Evolutionary conservation across 2,888 invertebrate species (phyloP).

Genomic region (Steinernema carpocapsae): DNA sequence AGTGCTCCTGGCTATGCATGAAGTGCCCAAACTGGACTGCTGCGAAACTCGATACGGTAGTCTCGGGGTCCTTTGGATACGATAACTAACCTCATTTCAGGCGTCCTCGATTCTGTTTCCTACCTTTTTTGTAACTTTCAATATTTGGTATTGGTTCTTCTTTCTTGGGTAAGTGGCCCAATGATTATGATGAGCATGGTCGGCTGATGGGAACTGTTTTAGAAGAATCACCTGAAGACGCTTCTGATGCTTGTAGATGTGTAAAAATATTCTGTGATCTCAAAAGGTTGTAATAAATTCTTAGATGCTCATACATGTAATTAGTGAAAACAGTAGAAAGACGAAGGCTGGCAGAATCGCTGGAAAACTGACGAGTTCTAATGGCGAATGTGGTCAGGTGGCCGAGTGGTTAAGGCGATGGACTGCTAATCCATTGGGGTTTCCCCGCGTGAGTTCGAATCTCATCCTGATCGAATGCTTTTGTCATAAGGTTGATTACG

Average conservation of each 20-base stretch:
- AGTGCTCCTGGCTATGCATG: conserved; percentile 66
- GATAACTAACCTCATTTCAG: conserved; percentile 43
- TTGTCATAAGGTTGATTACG: no score
- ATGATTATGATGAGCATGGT: neutral
- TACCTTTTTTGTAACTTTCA: conserved; percentile 63
- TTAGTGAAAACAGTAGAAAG: no score
- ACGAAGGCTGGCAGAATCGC: no score
- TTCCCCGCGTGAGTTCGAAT: conserved; percentile 68
- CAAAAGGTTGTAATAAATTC: no score
- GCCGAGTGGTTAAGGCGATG: conserved; percentile 58
- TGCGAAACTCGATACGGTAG: conserved; percentile 63
- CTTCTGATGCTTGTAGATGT: neutral
- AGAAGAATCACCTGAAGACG: conserved; percentile 32
- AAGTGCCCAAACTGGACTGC: conserved; percentile 67
- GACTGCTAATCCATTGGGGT: conserved; percentile 57
- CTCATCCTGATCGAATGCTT: conserved; percentile 52
- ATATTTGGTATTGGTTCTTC: conserved; percentile 69
- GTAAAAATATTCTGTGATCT: no score
- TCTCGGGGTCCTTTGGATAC: neutral
- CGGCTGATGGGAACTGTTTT: conserved; percentile 8
- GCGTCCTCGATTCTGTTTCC: conserved; percentile 66
- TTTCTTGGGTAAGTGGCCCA: conserved; percentile 65
- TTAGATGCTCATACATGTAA: no score
- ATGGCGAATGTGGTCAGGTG: no score
- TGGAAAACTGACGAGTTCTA: no score